Conservation (phyloP, 1,140 invertebrate species). For the Sarcophaga bullata region DNA sequence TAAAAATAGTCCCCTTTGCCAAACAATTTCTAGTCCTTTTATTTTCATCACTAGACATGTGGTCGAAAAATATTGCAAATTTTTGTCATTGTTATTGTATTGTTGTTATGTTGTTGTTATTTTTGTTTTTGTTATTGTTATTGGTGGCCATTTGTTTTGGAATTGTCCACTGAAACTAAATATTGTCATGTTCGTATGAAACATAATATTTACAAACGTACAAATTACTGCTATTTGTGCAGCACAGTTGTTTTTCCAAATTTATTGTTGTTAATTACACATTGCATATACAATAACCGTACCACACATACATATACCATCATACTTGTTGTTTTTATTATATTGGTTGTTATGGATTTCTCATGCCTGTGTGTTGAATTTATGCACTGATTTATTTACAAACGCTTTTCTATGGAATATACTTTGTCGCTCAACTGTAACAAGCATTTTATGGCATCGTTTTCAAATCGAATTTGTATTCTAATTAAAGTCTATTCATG, state of each 20-base stretch:
- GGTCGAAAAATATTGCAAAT: neutral
- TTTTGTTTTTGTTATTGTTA: neutral
- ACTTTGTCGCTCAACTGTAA: too few relatives aligned
- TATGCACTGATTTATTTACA: slow-evolving; percentile 18
- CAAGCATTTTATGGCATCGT: too few relatives aligned
- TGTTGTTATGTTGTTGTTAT: too few relatives aligned
- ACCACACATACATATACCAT: too few relatives aligned
- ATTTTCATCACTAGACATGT: too few relatives aligned
- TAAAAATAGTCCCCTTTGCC: too few relatives aligned
- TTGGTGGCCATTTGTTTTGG: neutral
- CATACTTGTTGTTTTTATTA: neutral
- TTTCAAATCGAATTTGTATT: too few relatives aligned
- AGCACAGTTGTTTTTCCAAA: too few relatives aligned
- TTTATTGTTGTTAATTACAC: too few relatives aligned
- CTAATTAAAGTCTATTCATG: too few relatives aligned
- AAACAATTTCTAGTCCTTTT: too few relatives aligned
- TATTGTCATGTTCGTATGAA: neutral
- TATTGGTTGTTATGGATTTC: neutral
- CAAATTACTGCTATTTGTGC: neutral
- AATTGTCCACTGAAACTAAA: neutral
- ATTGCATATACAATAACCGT: too few relatives aligned
- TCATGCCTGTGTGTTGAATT: neutral
- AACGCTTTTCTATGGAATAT: neutral
- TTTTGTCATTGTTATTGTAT: neutral
- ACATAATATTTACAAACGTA: neutral